Percentiles rank a stretch among this genome's conserved stretches.
Evolutionary conservation across 2,113 vertebrate genomes (phyloP).

Genomic region (Cottus gobio): DNA sequence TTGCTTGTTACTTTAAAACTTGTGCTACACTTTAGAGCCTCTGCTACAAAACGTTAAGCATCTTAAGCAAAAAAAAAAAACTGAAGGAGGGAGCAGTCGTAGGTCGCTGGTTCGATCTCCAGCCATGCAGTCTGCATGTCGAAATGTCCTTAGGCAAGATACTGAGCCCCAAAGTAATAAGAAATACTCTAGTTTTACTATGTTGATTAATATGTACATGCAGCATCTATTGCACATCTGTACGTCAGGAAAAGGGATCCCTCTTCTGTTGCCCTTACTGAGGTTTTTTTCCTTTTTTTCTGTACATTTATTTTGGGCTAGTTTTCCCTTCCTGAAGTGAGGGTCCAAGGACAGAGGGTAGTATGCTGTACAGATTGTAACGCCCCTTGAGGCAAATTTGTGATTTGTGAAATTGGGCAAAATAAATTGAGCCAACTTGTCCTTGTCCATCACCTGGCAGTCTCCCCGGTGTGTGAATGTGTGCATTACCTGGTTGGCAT

Average conservation of each 20-base stretch:
- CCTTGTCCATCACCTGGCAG: not conserved
- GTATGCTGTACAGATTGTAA: not conserved
- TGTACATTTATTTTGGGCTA: not conserved
- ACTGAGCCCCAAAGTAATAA: not conserved
- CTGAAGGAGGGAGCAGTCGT: too few species aligned
- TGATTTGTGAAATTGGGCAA: not conserved
- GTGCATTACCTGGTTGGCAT: conserved; percentile 83
- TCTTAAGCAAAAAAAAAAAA: too few species aligned
- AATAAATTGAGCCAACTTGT: not conserved
- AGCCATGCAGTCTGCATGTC: too few species aligned
- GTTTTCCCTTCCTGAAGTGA: not conserved
- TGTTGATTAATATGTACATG: too few species aligned
- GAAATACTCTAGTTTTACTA: too few species aligned
- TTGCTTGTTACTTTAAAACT: too few species aligned
- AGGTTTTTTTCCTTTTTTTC: not conserved
- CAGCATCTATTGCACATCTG: not conserved
- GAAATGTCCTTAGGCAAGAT: not conserved
- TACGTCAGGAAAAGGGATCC: not conserved
- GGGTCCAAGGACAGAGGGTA: not conserved
- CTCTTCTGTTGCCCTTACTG: not conserved
- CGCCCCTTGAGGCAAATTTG: not conserved
- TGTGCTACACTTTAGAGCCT: too few species aligned
- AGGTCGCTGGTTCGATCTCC: too few species aligned
- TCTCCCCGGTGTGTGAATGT: not conserved
- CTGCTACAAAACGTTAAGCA: too few species aligned